These are phyloP conservation scores for Hydrochoerus hydrochaeris DNA, from an alignment of 2,113 vertebrate species.

Conservation along the genomic window DNA sequence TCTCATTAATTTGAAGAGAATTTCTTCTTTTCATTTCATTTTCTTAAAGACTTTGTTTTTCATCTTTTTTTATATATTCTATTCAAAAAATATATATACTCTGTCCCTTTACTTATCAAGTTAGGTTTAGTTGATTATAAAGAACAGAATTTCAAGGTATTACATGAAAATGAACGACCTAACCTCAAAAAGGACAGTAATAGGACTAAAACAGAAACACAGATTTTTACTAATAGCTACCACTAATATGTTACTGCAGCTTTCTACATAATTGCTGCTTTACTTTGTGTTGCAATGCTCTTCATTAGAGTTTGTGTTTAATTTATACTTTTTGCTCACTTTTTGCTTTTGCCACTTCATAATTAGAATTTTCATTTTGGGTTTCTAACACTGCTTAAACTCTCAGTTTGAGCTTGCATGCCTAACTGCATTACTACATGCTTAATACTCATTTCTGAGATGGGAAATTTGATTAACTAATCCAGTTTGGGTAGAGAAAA, in stretches of 20 bases:
- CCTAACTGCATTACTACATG: neutral
- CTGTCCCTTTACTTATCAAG: neutral
- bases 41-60: neutral
- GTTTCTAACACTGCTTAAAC: neutral
- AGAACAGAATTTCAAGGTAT: neutral
- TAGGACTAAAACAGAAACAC: fast-evolving
- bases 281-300: fast-evolving
- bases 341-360: neutral
- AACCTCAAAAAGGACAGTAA: neutral
- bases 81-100: neutral
- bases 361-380: neutral
- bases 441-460: neutral
- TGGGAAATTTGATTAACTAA: neutral
- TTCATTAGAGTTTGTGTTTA: neutral
- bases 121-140: neutral
- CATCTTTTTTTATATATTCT: neutral
- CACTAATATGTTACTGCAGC: fast-evolving
- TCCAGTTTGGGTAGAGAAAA: neutral
- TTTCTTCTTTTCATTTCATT: neutral
- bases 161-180: neutral
- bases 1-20: neutral
- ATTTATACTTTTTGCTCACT: neutral
- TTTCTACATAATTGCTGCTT: neutral
- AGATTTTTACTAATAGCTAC: neutral
- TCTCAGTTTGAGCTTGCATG: neutral